phyloP scores from a whole-genome alignment of 2,797 vertebrate genomes.

The Corythornis leucogaster region DNA sequence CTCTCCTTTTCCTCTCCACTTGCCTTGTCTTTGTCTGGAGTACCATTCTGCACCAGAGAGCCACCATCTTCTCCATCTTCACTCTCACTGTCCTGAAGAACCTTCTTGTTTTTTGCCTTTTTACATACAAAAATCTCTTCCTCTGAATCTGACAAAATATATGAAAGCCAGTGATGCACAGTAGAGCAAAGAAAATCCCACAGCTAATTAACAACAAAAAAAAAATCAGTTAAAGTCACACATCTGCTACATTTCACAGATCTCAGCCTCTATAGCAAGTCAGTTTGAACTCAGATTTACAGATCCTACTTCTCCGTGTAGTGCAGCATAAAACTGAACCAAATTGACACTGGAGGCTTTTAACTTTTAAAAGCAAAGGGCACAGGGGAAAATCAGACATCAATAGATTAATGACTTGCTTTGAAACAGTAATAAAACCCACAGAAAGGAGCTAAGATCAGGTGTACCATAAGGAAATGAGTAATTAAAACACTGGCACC shows the following conservation, averaged over 20 bases:
- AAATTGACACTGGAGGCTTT: not conserved
- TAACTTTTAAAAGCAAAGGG: not conserved
- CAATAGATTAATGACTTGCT: rapidly evolving
- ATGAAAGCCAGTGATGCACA: rapidly evolving
- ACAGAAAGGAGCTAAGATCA: no score
- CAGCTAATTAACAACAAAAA: not conserved
- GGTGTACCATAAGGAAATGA: not conserved
- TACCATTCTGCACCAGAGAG: not conserved
- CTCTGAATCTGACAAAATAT: constrained; percentile 84
- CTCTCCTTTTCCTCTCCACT: constrained; percentile 52
- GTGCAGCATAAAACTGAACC: not conserved
- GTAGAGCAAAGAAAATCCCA: not conserved
- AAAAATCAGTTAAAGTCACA: not conserved
- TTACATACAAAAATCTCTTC: constrained; percentile 85
- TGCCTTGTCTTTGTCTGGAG: constrained; percentile 37
- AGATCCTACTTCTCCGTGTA: not conserved
- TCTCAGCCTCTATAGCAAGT: not conserved
- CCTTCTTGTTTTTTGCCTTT: constrained; percentile 82
- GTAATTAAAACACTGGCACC: not conserved
- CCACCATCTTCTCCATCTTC: constrained; percentile 77
- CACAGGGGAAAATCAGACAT: not conserved
- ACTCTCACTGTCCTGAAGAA: constrained; percentile 91
- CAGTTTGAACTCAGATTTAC: not conserved
- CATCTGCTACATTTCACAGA: not conserved
- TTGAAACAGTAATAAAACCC: not conserved